Base-by-base conservation (phyloP, 2,888 invertebrate genomes). In the Morpho helenor region DNA sequence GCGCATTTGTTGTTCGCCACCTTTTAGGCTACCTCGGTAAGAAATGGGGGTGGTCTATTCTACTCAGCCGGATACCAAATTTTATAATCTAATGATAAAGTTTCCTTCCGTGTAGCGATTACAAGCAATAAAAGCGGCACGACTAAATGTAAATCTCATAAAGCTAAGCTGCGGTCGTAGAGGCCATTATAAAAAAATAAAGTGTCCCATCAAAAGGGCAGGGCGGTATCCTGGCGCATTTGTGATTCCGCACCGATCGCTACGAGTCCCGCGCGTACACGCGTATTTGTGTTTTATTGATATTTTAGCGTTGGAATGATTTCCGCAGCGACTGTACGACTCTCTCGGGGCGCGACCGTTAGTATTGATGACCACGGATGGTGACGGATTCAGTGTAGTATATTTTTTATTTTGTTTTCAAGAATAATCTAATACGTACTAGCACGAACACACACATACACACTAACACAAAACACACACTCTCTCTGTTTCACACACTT, bases 281-380 rank as follows among this genome's bases (percentile, higher is more conserved):
- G 55, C 49, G 72, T 75, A 77, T 77, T 84, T 81, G 82, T 88
- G 82, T 87, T 89, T 90, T 89, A 90, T 90, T 89, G 90, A 90
- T 88, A 89, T 89, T 90, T 89, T 84, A 84, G 80, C 80, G 75
- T 70, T 66, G 82, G 87, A 87, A 90, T 89, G 87, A 88, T 89
- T 87, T 87, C 77, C 73, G 77, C 79, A 79, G 82, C 77, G 77
- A 79, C 79, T 75, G 68, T 77, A 88, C 78, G 84, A 78, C 77
- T 74, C 87, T 84, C 87, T 54, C 65, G 84, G 82, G 88, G 79
- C 70, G 70, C 73, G 70, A 72, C 76, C 79, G 82, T 82, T 83
- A 75, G 75, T 87, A 86, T 87, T 86, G 87, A 87, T 84, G 81
- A 79, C 68, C 65, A 60, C 63, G 53, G 45, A 42, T 10, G 65